Conservation (phyloP, 2,113 vertebrate genomes). For the Rhinoptilus africanus region DNA sequence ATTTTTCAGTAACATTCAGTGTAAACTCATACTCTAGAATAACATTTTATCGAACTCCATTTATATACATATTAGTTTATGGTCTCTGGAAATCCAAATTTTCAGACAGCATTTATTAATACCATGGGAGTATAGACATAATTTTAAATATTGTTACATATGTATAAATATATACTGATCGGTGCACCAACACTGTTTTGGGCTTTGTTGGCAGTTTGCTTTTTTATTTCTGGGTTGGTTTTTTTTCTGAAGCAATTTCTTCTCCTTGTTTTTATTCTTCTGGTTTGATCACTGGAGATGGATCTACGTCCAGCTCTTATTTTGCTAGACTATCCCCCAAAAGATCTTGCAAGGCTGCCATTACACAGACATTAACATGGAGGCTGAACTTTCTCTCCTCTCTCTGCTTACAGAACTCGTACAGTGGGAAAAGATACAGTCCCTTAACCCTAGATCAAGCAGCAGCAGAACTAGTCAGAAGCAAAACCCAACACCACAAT, state of each 20-base stretch:
- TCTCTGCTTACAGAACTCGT: background rate
- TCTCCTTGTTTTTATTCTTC: background rate
- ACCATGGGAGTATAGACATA: background rate
- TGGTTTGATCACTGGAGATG: background rate
- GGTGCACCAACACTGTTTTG: background rate
- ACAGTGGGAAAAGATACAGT: background rate
- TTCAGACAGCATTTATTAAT: background rate
- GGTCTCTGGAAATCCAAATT: background rate
- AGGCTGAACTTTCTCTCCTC: background rate
- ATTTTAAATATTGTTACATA: background rate
- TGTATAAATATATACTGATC: background rate
- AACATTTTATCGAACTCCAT: background rate
- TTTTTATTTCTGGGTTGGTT: background rate
- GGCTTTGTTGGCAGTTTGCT: accelerated
- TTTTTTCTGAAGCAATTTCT: background rate
- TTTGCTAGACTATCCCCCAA: background rate
- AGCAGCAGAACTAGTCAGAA: background rate
- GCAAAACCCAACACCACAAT: background rate
- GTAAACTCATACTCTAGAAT: background rate
- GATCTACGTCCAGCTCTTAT: background rate
- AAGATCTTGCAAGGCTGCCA: background rate
- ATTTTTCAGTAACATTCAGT: background rate
- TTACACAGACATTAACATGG: background rate
- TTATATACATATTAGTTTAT: accelerated
- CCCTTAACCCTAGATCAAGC: background rate